phyloP scores from a whole-genome alignment of 2,888 invertebrate genomes.

The Bedellia somnulentella region DNA sequence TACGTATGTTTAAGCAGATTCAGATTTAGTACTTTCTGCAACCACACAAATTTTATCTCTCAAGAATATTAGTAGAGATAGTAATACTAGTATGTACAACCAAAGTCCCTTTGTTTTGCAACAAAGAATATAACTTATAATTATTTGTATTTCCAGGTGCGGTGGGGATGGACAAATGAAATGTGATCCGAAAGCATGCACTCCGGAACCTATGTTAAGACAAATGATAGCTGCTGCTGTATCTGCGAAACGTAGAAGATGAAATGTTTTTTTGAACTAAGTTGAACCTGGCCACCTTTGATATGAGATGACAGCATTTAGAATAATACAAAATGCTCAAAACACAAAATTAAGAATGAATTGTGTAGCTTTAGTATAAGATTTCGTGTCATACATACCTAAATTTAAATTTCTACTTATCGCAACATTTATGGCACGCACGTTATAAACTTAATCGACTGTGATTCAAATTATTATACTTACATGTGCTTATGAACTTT shows the following conservation, averaged over 20 bases:
- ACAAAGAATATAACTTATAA: too few relatives aligned
- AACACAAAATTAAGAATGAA: too few relatives aligned
- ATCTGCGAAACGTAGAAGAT: conserved; percentile 72
- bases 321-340: conserved; percentile 52
- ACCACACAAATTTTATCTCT: too few relatives aligned
- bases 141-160: conserved; percentile 65
- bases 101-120: too few relatives aligned
- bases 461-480: conserved; percentile 48
- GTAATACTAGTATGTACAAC: too few relatives aligned
- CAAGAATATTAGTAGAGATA: too few relatives aligned
- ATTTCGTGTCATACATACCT: conserved; percentile 57
- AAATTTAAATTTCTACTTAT: conserved; percentile 34
- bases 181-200: conserved; percentile 89
- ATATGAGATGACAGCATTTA: neutral
- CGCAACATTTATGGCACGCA: conserved; percentile 45
- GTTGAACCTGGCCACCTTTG: neutral
- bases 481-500: too few relatives aligned
- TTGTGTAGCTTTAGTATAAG: conserved; percentile 31
- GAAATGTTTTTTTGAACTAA: conserved; percentile 29
- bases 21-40: too few relatives aligned
- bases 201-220: conserved; percentile 86
- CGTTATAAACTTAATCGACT: conserved; percentile 49
- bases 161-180: conserved; percentile 93
- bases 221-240: conserved; percentile 88
- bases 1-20: too few relatives aligned